Conservation (phyloP, 2,113 vertebrate genomes). For the Mirounga angustirostris region DNA sequence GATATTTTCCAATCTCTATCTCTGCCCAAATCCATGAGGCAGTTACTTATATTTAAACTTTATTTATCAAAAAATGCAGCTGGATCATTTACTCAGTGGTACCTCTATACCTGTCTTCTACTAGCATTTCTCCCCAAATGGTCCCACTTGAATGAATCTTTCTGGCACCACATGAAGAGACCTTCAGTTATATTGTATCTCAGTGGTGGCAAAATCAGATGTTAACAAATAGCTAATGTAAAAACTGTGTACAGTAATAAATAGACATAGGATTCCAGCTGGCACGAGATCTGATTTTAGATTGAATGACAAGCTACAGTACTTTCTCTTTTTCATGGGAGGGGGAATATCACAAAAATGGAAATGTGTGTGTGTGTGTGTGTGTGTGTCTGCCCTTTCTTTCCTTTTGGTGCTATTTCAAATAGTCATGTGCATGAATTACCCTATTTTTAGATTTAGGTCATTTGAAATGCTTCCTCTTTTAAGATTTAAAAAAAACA, state of each 20-base stretch:
- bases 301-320: slow-evolving; percentile 70
- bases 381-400: neutral
- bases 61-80: slow-evolving; percentile 65
- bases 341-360: slow-evolving; percentile 37
- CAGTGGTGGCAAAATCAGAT: slow-evolving; percentile 72
- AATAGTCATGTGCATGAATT: slow-evolving; percentile 70
- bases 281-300: slow-evolving; percentile 74
- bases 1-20: slow-evolving; percentile 45
- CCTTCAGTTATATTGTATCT: slow-evolving; percentile 51
- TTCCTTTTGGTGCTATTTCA: slow-evolving; percentile 68
- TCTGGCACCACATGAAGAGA: slow-evolving; percentile 49
- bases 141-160: slow-evolving; percentile 49
- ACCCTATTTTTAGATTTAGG: slow-evolving; percentile 72
- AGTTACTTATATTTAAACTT: slow-evolving; percentile 44
- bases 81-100: slow-evolving; percentile 37
- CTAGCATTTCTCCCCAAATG: slow-evolving; percentile 70
- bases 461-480: slow-evolving; percentile 58
- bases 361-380: neutral
- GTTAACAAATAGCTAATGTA: slow-evolving; percentile 76
- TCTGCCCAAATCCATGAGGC: slow-evolving; percentile 52
- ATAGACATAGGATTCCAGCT: slow-evolving; percentile 75
- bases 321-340: slow-evolving; percentile 70
- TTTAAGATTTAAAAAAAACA: neutral
- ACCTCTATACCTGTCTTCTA: slow-evolving; percentile 63
- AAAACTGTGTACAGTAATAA: slow-evolving; percentile 74